phyloP scores from a whole-genome alignment of 2,888 invertebrate species.

The Xanthia togata region DNA sequence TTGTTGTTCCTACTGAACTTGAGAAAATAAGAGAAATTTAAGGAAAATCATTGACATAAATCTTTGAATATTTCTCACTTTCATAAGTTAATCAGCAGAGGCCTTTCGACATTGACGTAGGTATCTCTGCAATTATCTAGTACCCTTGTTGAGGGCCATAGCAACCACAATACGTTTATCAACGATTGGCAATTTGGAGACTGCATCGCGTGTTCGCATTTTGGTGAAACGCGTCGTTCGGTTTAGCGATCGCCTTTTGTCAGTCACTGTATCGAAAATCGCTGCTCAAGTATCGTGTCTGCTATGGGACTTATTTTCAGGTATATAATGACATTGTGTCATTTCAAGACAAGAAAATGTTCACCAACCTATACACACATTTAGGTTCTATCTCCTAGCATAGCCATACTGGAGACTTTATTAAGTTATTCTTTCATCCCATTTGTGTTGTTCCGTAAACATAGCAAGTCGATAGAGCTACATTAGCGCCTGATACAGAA shows the following conservation, averaged over 20 bases:
- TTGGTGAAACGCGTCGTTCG: not conserved
- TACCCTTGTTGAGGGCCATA: too few relatives aligned
- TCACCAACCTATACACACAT: not conserved
- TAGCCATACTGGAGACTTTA: conserved; percentile 10
- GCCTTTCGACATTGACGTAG: too few relatives aligned
- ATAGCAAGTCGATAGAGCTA: conserved; percentile 47
- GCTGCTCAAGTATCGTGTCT: not conserved
- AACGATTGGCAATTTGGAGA: not conserved
- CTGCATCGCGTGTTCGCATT: not conserved
- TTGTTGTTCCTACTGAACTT: not conserved
- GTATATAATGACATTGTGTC: not conserved
- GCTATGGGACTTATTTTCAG: not conserved
- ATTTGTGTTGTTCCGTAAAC: conserved; percentile 45
- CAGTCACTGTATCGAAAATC: not conserved
- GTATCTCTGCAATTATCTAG: not conserved
- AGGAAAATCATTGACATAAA: not conserved
- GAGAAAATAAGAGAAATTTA: not conserved
- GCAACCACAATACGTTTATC: too few relatives aligned
- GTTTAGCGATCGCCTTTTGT: not conserved
- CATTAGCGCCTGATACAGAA: conserved; percentile 59
- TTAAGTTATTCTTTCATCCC: conserved; percentile 47
- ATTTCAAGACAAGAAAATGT: not conserved
- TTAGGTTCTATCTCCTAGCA: not conserved
- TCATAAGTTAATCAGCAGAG: not conserved
- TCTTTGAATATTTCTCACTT: not conserved